Conservation (phyloP, 92 coral and sea anemone species). For the Diadumene lineata region DNA sequence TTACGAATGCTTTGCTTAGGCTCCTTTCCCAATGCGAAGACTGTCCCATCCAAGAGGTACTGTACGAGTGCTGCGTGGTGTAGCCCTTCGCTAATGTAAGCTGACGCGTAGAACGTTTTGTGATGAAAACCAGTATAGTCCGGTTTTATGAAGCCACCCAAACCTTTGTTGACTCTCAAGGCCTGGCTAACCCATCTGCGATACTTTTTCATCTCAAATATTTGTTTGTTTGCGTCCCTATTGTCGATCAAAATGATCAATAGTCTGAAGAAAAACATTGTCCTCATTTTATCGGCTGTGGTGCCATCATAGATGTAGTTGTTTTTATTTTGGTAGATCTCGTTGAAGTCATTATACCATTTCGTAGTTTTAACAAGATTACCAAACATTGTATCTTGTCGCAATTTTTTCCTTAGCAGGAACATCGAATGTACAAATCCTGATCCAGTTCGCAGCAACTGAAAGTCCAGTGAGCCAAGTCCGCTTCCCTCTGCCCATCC, state of each 20-base stretch:
- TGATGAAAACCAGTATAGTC: constrained; percentile 63
- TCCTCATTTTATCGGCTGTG: constrained; percentile 64
- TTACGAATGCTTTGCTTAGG: constrained; percentile 28
- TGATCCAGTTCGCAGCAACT: constrained; percentile 57
- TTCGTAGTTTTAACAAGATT: constrained; percentile 6
- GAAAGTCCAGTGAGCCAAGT: constrained; percentile 70
- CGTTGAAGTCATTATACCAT: constrained; percentile 77
- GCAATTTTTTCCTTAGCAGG: constrained; percentile 38
- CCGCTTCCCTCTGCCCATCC: constrained; percentile 74
- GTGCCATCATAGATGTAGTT: constrained; percentile 42
- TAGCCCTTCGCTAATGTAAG: constrained; percentile 51
- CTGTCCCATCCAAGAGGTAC: constrained; percentile 49
- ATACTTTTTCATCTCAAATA: constrained; percentile 59
- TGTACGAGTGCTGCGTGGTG: constrained; percentile 46
- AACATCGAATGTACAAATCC: constrained; percentile 64
- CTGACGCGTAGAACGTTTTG: constrained; percentile 53
- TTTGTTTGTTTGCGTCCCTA: constrained; percentile 11
- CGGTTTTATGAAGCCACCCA: constrained; percentile 62
- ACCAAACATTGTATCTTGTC: constrained; percentile 9
- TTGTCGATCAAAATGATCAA: constrained; percentile 58
- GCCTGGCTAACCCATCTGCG: constrained; percentile 51
- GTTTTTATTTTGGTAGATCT: constrained; percentile 45
- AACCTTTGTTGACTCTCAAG: constrained; percentile 43
- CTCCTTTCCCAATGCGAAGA: constrained; percentile 1
- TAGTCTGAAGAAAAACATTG: constrained; percentile 53